Percentiles rank a stretch among this genome's conserved stretches.
Evolutionary conservation across 2,113 vertebrate genomes (phyloP).

Genomic region (Engraulis encrasicolus): DNA sequence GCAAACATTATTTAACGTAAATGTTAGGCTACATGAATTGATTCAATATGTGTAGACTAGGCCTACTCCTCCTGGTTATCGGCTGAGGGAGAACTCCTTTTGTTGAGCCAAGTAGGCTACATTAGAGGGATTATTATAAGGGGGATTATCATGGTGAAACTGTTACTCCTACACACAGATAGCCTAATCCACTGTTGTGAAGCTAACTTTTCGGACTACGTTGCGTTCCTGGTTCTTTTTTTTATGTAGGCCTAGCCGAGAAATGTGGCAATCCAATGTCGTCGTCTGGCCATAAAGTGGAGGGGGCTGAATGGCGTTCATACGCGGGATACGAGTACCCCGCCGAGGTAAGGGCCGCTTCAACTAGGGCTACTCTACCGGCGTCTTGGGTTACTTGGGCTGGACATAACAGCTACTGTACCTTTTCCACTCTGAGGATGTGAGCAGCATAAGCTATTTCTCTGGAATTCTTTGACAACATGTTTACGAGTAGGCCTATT

Average conservation of each 20-base stretch:
- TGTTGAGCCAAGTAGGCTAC: slow-evolving; percentile 72
- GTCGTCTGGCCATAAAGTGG: slow-evolving; percentile 58
- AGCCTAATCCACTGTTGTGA: slow-evolving; percentile 84
- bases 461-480: too few species aligned
- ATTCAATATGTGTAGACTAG: not conserved
- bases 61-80: not conserved
- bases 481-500: too few species aligned
- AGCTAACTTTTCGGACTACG: slow-evolving; percentile 63
- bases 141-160: slow-evolving; percentile 87
- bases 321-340: slow-evolving; percentile 62
- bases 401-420: too few species aligned
- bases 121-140: slow-evolving; percentile 88
- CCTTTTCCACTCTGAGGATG: too few species aligned
- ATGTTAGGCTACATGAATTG: too few species aligned
- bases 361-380: too few species aligned
- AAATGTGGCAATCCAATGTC: slow-evolving; percentile 58
- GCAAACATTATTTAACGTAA: not conserved
- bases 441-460: too few species aligned
- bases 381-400: too few species aligned
- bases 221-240: slow-evolving; percentile 53
- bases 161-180: slow-evolving; percentile 85
- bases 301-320: slow-evolving; percentile 73
- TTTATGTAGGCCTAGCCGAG: slow-evolving; percentile 25
- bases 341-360: slow-evolving; percentile 75
- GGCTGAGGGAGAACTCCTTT: slow-evolving; percentile 34